Conservation (phyloP, 2,888 invertebrate genomes). For the Oligia latruncula region DNA sequence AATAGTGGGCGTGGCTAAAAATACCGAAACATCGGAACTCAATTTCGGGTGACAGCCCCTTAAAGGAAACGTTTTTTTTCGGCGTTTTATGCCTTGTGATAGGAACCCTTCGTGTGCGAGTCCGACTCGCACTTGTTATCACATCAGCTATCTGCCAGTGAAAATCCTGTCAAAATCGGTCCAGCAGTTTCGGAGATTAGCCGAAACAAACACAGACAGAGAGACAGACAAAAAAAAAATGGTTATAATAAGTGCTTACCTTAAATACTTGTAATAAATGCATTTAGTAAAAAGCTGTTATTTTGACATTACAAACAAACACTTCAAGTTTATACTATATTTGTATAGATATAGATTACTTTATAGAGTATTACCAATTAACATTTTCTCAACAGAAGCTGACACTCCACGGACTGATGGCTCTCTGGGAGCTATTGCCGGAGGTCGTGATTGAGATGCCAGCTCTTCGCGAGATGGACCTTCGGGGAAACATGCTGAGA, state of each 20-base stretch:
- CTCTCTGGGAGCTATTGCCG: constrained; percentile 83
- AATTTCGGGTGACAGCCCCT: too few species aligned
- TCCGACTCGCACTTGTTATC: too few species aligned
- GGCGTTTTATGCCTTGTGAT: too few species aligned
- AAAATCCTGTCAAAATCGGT: neutral
- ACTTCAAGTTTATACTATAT: neutral
- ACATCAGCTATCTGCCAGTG: neutral
- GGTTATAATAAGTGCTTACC: too few species aligned
- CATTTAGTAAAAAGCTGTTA: too few species aligned
- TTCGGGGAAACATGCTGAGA: constrained; percentile 88
- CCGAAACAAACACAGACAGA: neutral
- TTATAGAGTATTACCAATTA: neutral
- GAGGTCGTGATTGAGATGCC: constrained; percentile 83
- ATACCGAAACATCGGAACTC: too few species aligned
- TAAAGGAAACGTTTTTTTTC: too few species aligned
- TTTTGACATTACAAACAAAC: too few species aligned
- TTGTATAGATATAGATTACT: neutral
- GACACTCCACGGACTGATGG: constrained; percentile 77
- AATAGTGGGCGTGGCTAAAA: too few species aligned
- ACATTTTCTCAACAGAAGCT: constrained; percentile 74
- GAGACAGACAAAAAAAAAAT: too few species aligned
- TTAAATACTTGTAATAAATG: too few species aligned
- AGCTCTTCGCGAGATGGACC: constrained; percentile 86
- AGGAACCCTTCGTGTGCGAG: too few species aligned
- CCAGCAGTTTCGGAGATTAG: neutral